Conservation (phyloP, 2,113 vertebrate species). For the Antidorcas marsupialis region DNA sequence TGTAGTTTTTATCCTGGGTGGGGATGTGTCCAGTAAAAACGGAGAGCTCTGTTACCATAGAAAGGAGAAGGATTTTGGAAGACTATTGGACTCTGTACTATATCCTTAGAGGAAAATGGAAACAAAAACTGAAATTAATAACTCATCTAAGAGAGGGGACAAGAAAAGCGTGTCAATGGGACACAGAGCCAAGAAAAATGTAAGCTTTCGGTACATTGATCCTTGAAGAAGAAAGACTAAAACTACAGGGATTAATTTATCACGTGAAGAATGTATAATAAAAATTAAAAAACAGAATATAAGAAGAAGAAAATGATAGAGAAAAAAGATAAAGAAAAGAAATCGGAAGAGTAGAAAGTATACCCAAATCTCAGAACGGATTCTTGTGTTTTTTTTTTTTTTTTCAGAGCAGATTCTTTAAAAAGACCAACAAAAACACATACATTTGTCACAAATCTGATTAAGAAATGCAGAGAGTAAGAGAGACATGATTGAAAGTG, state of each 20-base stretch:
- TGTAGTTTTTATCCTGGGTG: background rate
- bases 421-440: too few species aligned
- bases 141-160: fast-evolving
- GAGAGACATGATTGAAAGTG: too few species aligned
- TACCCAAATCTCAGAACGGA: background rate
- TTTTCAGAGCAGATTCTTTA: background rate
- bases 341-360: background rate
- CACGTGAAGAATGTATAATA: background rate
- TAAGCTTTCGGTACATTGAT: too few species aligned
- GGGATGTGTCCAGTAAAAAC: fast-evolving
- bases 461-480: background rate
- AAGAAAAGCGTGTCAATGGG: background rate
- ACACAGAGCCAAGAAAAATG: background rate
- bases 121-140: background rate
- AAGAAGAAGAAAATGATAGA: background rate
- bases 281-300: background rate
- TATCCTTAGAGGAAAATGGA: background rate
- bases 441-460: fast-evolving
- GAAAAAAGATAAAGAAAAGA: background rate
- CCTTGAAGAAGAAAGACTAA: background rate
- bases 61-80: background rate
- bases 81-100: background rate
- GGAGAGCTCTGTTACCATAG: fast-evolving
- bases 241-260: background rate
- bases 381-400: background rate